Evolutionary conservation across 2,797 vertebrate genomes (phyloP).

Genomic region (Psittacula echo): DNA sequence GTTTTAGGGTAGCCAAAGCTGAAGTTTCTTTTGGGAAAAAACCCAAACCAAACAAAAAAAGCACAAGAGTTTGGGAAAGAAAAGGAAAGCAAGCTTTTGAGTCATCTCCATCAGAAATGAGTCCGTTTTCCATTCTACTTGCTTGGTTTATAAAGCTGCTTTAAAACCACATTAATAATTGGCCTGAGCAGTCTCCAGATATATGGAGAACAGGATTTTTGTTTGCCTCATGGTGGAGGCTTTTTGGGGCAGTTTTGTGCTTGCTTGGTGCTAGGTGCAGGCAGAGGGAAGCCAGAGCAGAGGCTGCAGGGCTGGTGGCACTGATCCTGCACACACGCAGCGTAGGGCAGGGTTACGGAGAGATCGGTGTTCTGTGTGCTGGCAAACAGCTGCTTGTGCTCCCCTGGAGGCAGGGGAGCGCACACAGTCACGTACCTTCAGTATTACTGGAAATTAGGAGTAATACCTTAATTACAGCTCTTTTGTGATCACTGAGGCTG

Average conservation of each 20-base stretch:
- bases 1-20: background rate
- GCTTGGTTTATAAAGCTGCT: background rate
- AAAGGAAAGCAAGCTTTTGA: background rate
- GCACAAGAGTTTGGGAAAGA: background rate
- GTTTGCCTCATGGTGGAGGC: background rate
- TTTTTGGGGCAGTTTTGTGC: background rate
- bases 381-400: background rate
- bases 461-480: background rate
- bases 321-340: fast-evolving
- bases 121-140: background rate
- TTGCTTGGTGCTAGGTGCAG: background rate
- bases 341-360: background rate
- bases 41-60: background rate
- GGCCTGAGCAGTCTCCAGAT: background rate
- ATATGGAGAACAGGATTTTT: background rate
- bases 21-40: background rate
- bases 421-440: background rate
- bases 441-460: fast-evolving
- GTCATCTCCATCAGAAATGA: background rate
- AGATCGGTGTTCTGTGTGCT: fast-evolving
- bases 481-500: fast-evolving
- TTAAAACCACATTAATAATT: background rate
- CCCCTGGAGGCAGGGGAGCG: background rate
- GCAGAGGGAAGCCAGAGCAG: background rate
- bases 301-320: background rate